Conservation (phyloP, 2,888 invertebrate species). For the Pollenia griseotomentosa region DNA sequence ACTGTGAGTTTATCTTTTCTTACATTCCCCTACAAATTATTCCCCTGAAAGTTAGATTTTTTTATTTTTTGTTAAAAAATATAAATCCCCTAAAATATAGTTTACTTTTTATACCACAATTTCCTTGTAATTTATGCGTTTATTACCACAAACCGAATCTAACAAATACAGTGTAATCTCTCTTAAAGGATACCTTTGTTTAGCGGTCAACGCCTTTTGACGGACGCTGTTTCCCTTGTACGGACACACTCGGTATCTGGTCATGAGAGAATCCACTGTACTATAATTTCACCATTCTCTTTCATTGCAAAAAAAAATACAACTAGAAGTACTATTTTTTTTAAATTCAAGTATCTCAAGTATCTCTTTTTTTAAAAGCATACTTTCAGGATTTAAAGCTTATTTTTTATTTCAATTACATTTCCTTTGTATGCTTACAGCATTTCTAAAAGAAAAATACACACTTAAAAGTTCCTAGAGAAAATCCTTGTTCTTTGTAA, state of each 20-base stretch:
- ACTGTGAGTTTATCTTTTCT: too few relatives aligned
- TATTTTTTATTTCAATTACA: neutral
- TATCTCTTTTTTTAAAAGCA: slow-evolving; percentile 14
- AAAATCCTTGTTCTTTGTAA: neutral
- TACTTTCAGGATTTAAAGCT: slow-evolving; percentile 19
- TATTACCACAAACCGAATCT: neutral
- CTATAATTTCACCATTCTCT: neutral
- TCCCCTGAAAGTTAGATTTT: too few relatives aligned
- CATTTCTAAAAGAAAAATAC: slow-evolving; percentile 1
- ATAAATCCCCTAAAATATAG: too few relatives aligned
- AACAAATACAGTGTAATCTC: neutral
- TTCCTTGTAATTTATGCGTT: neutral
- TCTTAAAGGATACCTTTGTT: too few relatives aligned
- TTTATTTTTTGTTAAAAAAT: too few relatives aligned
- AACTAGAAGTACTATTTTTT: neutral
- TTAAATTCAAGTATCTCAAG: too few relatives aligned
- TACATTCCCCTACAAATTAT: too few relatives aligned
- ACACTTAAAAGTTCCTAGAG: neutral
- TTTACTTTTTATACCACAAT: neutral
- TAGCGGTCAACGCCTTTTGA: too few relatives aligned
- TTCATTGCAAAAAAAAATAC: neutral
- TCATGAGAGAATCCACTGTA: neutral
- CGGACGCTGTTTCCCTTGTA: too few relatives aligned
- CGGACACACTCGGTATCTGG: too few relatives aligned
- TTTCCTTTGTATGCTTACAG: neutral